phyloP scores from a whole-genome alignment of 1,140 invertebrate species.

The Halyomorpha halys region DNA sequence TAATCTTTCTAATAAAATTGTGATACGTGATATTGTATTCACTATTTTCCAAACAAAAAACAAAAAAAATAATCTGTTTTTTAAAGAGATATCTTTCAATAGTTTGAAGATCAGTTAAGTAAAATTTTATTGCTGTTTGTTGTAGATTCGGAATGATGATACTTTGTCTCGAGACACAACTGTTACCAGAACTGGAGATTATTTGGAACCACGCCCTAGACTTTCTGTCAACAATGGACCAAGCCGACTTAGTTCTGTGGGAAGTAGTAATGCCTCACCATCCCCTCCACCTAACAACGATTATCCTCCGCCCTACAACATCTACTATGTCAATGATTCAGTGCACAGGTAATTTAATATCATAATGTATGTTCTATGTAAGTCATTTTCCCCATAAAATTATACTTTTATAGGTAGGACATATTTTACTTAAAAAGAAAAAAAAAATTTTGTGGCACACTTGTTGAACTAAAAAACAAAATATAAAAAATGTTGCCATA shows the following conservation, averaged over 20 bases:
- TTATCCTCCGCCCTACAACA: conserved; percentile 31
- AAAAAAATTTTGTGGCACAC: no score
- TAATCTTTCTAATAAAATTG: no score
- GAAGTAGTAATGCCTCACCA: conserved; percentile 44
- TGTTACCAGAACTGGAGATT: conserved; percentile 37
- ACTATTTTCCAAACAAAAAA: no score
- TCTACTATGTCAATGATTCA: conserved; percentile 28
- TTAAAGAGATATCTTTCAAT: no score
- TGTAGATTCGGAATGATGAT: conserved; percentile 39
- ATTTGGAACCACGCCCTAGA: conserved; percentile 40
- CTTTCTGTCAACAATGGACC: conserved; percentile 38
- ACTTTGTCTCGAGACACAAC: conserved; percentile 24
- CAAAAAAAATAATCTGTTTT: no score
- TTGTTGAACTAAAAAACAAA: no score
- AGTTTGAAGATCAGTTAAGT: no score
- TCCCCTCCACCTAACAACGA: conserved; percentile 38
- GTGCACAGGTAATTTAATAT: not conserved
- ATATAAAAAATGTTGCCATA: no score
- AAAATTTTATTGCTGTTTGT: not conserved
- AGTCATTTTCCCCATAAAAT: no score
- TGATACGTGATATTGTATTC: no score
- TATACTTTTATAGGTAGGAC: no score
- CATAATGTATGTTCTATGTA: not conserved
- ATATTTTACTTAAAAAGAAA: no score
- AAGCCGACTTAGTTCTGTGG: conserved; percentile 37